Percentiles rank a stretch among this genome's conserved stretches.
Conservation (phyloP, 2,888 invertebrate species). For the Beris morrisii region DNA sequence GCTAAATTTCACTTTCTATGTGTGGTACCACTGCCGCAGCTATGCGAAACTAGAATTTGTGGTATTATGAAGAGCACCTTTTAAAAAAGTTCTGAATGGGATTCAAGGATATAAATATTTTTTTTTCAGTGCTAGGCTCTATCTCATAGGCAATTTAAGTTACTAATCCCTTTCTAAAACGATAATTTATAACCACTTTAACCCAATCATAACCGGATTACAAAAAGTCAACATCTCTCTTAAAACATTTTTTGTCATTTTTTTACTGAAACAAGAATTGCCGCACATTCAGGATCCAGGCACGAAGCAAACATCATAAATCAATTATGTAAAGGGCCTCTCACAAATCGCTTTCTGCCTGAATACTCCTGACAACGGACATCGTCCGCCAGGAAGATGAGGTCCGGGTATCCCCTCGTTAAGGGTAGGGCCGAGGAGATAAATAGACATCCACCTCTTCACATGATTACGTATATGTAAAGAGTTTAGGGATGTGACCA, state of each 20-base stretch:
- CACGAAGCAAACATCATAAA: slow-evolving; percentile 35
- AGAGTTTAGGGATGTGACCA: slow-evolving; percentile 4
- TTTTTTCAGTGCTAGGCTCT: too few species aligned
- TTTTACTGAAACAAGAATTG: neutral
- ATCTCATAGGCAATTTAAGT: too few species aligned
- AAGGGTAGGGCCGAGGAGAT: too few species aligned
- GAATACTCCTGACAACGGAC: slow-evolving; percentile 14
- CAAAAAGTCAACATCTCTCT: slow-evolving; percentile 19
- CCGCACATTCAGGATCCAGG: slow-evolving; percentile 11
- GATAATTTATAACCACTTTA: neutral
- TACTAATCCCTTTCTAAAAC: too few species aligned
- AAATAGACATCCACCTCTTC: slow-evolving; percentile 6
- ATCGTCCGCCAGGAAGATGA: slow-evolving; percentile 4
- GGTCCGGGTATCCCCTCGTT: neutral
- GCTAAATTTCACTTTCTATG: too few species aligned
- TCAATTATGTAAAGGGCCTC: slow-evolving; percentile 37
- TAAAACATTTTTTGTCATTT: slow-evolving; percentile 11
- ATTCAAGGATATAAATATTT: too few species aligned
- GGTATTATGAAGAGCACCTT: too few species aligned
- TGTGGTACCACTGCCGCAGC: too few species aligned
- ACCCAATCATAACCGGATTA: neutral
- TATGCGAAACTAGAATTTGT: too few species aligned
- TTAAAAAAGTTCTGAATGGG: too few species aligned
- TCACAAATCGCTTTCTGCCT: slow-evolving; percentile 31
- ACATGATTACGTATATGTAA: slow-evolving; percentile 3